These are phyloP conservation scores for Actinia equina DNA, from an alignment of 64 coral and sea anemone genomes.

Conservation along the genomic window DNA sequence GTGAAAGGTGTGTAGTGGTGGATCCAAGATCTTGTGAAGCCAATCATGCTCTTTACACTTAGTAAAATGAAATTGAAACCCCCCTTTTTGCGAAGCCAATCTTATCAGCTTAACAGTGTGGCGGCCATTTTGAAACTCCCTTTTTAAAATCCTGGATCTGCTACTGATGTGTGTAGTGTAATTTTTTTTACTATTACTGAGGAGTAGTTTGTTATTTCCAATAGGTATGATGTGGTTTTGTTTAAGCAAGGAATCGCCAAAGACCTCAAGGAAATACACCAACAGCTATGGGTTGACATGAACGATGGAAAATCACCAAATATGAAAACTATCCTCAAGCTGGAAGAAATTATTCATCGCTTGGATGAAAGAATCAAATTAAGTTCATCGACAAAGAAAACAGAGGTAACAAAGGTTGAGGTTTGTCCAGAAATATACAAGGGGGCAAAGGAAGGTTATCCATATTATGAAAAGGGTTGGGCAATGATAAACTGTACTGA, in stretches of 20 bases:
- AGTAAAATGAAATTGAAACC: too few species aligned
- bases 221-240: neutral
- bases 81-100: too few species aligned
- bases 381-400: neutral
- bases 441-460: neutral
- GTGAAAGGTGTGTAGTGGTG: too few species aligned
- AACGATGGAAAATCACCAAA: neutral
- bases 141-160: too few species aligned
- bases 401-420: neutral
- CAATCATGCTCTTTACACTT: too few species aligned
- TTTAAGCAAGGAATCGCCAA: neutral
- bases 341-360: constrained; percentile 12
- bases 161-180: too few species aligned
- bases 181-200: too few species aligned
- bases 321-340: neutral
- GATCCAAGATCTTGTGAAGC: too few species aligned
- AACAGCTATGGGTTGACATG: neutral
- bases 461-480: constrained; percentile 29
- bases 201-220: neutral
- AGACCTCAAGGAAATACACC: neutral
- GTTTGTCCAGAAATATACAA: constrained; percentile 43
- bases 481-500: constrained; percentile 22
- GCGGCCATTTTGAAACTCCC: too few species aligned
- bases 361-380: neutral
- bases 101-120: too few species aligned